A percentile compares a stretch with the other conserved stretches of the same genome.
These are phyloP conservation scores for Euplexia lucipara DNA, from an alignment of 2,888 invertebrate genomes.

Conservation along the genomic window DNA sequence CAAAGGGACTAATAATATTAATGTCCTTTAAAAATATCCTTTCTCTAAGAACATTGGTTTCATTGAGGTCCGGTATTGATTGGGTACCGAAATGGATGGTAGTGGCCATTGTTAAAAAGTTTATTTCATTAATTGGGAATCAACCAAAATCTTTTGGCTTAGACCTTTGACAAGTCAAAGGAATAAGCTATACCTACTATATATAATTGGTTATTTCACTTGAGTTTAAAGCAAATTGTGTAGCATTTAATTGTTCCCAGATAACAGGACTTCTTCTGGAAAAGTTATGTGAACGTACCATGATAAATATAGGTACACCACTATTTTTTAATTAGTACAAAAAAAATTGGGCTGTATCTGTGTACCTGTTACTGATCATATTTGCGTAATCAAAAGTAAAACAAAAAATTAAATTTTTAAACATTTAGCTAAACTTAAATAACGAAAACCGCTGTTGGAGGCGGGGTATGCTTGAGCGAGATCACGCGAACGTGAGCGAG, in stretches of 20 bases:
- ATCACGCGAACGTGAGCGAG: no score
- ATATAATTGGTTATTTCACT: neutral
- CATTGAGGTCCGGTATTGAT: slow-evolving; percentile 16
- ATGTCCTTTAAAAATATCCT: slow-evolving; percentile 3
- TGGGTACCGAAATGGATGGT: slow-evolving; percentile 8
- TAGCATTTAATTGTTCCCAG: neutral
- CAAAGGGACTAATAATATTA: neutral
- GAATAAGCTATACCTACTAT: neutral
- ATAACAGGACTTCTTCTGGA: neutral
- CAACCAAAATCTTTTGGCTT: neutral
- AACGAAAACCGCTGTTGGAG: no score
- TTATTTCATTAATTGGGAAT: slow-evolving; percentile 14
- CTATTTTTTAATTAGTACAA: no score
- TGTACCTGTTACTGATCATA: no score
- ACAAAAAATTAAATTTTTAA: no score
- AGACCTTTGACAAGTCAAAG: neutral
- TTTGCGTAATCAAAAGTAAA: no score
- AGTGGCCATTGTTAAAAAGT: slow-evolving; percentile 19
- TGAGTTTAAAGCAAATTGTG: neutral
- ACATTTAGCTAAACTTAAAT: no score
- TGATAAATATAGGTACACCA: no score
- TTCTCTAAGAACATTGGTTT: slow-evolving; percentile 16
- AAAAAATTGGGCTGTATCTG: no score
- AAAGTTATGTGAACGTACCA: no score
- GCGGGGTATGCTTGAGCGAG: no score